Evolutionary conservation across 2,888 invertebrate species (phyloP).

Genomic region (Atrina japonica): DNA sequence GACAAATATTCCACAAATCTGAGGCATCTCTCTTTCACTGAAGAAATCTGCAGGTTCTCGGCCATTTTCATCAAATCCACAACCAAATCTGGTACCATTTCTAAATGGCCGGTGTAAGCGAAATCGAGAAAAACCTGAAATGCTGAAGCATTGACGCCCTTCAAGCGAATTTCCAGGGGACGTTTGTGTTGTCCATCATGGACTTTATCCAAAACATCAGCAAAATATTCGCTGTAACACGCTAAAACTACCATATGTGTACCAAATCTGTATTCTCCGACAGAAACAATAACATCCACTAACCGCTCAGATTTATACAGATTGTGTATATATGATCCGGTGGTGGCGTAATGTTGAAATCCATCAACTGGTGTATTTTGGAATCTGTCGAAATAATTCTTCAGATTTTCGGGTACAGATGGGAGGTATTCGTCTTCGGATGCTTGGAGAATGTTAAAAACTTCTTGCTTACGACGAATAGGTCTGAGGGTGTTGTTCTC

Average conservation of each 20-base stretch:
- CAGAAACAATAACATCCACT: background rate
- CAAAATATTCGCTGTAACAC: slow-evolving; percentile 9
- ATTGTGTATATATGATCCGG: slow-evolving; percentile 2
- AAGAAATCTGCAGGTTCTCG: background rate
- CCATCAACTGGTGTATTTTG: background rate
- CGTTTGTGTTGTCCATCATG: background rate
- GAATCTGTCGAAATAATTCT: background rate
- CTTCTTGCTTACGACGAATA: too few relatives aligned
- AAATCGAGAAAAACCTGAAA: slow-evolving; percentile 2
- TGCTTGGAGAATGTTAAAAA: too few relatives aligned
- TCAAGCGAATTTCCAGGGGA: background rate
- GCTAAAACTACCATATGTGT: slow-evolving; percentile 5
- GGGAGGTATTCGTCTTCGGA: too few relatives aligned
- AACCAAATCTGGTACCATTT: background rate
- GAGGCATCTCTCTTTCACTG: slow-evolving; percentile 7
- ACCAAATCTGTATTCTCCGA: slow-evolving; percentile 3
- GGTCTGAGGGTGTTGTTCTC: too few relatives aligned
- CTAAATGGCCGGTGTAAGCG: slow-evolving; percentile 8
- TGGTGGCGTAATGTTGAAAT: slow-evolving; percentile 12
- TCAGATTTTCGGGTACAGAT: too few relatives aligned
- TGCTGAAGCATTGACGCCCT: background rate
- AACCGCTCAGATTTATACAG: background rate
- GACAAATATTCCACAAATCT: background rate
- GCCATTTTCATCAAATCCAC: slow-evolving; percentile 21
- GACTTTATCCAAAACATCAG: slow-evolving; percentile 3